A percentile compares a stretch with the other conserved stretches of the same genome.
These are phyloP conservation scores for Lipophrys pholis DNA, from an alignment of 2,113 vertebrate species.

Conservation along the genomic window DNA sequence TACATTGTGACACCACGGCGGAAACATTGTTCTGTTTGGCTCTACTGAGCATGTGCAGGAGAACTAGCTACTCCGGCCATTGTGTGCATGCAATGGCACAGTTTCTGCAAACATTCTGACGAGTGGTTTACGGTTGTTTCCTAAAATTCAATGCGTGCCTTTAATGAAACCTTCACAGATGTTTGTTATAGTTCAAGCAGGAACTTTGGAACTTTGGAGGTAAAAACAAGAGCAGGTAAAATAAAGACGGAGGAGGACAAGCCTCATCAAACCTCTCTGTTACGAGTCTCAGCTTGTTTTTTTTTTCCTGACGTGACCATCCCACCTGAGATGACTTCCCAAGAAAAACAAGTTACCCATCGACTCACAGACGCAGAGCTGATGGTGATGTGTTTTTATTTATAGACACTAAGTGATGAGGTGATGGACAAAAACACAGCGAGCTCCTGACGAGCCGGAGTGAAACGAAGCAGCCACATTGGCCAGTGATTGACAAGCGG, in stretches of 20 bases:
- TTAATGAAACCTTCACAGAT: too few species aligned
- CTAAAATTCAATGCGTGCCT: too few species aligned
- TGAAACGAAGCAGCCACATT: conserved; percentile 11
- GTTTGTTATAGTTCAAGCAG: too few species aligned
- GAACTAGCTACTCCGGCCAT: too few species aligned
- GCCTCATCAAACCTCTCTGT: background rate
- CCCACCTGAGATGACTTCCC: conserved; percentile 17
- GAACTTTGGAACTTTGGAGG: too few species aligned
- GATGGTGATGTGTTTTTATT: conserved; percentile 48
- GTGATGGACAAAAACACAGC: conserved; percentile 22
- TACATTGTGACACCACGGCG: too few species aligned
- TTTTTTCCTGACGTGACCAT: background rate
- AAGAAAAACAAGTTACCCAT: conserved; percentile 51
- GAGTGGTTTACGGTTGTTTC: too few species aligned
- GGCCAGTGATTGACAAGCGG: conserved; percentile 21
- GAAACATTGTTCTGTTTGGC: too few species aligned
- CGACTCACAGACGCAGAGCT: conserved; percentile 29
- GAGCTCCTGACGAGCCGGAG: background rate
- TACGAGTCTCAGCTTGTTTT: conserved; percentile 13
- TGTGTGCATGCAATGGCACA: too few species aligned
- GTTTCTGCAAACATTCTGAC: too few species aligned
- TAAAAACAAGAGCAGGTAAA: too few species aligned
- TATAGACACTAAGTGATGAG: conserved; percentile 42
- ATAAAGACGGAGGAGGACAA: background rate
- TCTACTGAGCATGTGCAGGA: too few species aligned